Evolutionary conservation across 2,113 vertebrate species (phyloP), one percentile per base, ranked within the genome.

Genomic region (Zosterops borbonicus): DNA sequence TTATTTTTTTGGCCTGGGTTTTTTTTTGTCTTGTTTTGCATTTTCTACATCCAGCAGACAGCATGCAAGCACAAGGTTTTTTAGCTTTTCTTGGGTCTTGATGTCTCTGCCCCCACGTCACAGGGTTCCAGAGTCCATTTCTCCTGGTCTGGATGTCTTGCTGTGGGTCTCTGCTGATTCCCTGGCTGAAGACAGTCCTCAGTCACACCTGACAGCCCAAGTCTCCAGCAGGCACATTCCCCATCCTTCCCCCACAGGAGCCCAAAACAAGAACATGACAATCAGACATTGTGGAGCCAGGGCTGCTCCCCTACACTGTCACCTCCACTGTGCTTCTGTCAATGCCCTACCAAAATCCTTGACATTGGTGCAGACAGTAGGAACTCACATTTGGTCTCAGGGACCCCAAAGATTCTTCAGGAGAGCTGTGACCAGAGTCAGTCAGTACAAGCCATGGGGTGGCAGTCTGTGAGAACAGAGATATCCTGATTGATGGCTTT

Each of bases 301-400:
- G 37, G 29, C 12, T 94, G 53, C 41, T 47, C 46, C 44, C 14
- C 1, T 3, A 21, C 23, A 14, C 11, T 15, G 33, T 24, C 37
- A 65, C 56, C 39, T 52, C 6, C 14, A 6, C 68, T 27, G 42
- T 65, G 46, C 44, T 55, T 81, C 68, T 63, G 23, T 27, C 76
- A 62, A 8, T 6, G 1, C 25, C 27, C 58, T 41, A 23, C 14
- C 52, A 50, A 84, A 88, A 85, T 6, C 5, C 35, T 59, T 23
- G 37, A 42, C 0, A 0, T 0, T 44, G 11, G 9, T 46, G 44
- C 53, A 68, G 11, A 11, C 25, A 52, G 12, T 22, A 29, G 37
- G 46, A 87, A 24, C 4, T 37, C 16, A 19, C 14, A 8, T 27
- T 25, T 42, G 8, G 27, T 46, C 37, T 55, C 31, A 76, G 50